These are phyloP conservation scores for Plemyria rubiginata DNA, from an alignment of 2,888 invertebrate species.

Conservation along the genomic window DNA sequence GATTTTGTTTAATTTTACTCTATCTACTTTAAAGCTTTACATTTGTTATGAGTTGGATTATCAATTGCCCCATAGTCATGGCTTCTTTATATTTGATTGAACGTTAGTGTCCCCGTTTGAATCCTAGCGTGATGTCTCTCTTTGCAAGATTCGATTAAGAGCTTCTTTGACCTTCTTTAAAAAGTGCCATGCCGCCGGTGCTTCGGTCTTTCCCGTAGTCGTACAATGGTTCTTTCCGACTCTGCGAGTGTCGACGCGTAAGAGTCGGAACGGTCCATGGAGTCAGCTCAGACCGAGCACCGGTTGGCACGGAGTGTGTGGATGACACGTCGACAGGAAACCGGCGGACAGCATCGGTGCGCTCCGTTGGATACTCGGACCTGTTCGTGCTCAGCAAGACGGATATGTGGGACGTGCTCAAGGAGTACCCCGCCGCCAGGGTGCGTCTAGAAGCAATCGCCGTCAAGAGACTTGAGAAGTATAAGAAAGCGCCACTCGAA, in stretches of 20 bases:
- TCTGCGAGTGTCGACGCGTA: not conserved
- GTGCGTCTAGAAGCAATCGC: conserved; percentile 98
- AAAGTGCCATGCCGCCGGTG: conserved; percentile 61
- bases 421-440: conserved; percentile 97
- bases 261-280: conserved; percentile 19
- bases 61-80: conserved; percentile 65
- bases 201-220: conserved; percentile 57
- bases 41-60: conserved; percentile 68
- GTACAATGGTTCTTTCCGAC: conserved; percentile 16
- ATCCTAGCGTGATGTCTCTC: conserved; percentile 55
- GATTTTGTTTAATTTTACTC: conserved; percentile 50
- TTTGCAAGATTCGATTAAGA: conserved; percentile 47
- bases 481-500: conserved; percentile 96
- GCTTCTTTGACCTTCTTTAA: conserved; percentile 47
- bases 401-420: conserved; percentile 99
- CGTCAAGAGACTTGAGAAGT: conserved; percentile 98
- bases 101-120: conserved; percentile 60
- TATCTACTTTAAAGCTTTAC: conserved; percentile 66
- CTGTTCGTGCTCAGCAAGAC: conserved; percentile 99
- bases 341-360: conserved; percentile 98
- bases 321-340: conserved; percentile 92
- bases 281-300: conserved; percentile 58
- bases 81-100: conserved; percentile 70
- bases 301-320: conserved; percentile 84
- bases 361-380: conserved; percentile 99